Percentiles rank a stretch among this genome's conserved stretches.
These are phyloP conservation scores for Caenorhabditis briggsae DNA, from an alignment of 1,140 invertebrate genomes.

Conservation along the genomic window DNA sequence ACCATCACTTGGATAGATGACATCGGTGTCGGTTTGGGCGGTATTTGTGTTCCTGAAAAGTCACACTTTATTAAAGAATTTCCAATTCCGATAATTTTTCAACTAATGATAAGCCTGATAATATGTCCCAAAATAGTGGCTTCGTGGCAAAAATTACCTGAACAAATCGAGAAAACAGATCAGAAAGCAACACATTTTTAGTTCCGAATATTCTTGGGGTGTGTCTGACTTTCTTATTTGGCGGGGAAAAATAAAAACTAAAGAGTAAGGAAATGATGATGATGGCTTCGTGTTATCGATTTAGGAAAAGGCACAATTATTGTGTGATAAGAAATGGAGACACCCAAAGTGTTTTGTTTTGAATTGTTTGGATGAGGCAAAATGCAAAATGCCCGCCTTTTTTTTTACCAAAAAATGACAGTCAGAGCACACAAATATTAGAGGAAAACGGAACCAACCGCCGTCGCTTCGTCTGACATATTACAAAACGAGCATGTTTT, in stretches of 20 bases:
- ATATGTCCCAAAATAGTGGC: background rate
- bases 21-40: constrained; percentile 38
- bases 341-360: constrained; percentile 33
- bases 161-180: constrained; percentile 28
- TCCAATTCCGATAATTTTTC: background rate
- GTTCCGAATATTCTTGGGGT: background rate
- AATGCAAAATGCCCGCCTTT: background rate
- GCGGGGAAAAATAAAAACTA: background rate
- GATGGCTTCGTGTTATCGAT: background rate
- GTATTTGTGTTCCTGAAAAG: constrained; percentile 1
- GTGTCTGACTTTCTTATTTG: background rate
- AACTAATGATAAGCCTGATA: background rate
- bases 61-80: background rate
- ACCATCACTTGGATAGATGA: constrained; percentile 46
- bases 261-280: constrained; percentile 22
- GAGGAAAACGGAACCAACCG: background rate
- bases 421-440: constrained; percentile 35
- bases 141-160: constrained; percentile 6
- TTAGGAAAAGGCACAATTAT: background rate
- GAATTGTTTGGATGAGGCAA: background rate
- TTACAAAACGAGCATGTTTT: background rate
- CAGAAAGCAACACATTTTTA: constrained; percentile 28
- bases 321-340: constrained; percentile 6
- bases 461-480: background rate
- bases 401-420: background rate